phyloP scores from a whole-genome alignment of 2,888 invertebrate genomes.

The Synergus itoensis region DNA sequence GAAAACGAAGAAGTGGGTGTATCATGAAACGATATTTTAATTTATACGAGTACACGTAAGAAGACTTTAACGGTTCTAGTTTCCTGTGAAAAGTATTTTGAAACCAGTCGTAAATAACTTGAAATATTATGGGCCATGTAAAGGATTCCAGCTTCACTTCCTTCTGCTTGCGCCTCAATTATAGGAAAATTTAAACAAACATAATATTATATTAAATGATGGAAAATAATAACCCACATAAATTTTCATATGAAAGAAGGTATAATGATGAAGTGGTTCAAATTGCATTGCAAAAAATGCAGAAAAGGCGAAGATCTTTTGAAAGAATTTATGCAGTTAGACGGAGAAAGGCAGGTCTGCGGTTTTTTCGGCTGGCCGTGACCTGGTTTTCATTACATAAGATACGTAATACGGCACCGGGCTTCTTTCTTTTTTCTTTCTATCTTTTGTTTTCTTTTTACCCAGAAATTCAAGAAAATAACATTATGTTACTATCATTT shows the following conservation, averaged over 20 bases:
- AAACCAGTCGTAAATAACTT: slow-evolving; percentile 13
- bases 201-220: too few species aligned
- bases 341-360: slow-evolving; percentile 61
- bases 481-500: background rate
- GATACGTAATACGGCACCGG: slow-evolving; percentile 48
- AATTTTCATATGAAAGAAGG: background rate
- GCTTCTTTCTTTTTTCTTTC: slow-evolving; percentile 39
- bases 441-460: background rate
- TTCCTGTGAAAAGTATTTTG: background rate
- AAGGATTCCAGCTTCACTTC: background rate
- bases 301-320: background rate
- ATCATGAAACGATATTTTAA: background rate
- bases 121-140: background rate
- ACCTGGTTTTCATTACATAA: slow-evolving; percentile 70
- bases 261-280: background rate
- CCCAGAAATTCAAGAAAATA: background rate
- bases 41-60: background rate
- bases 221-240: background rate
- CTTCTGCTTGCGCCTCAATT: background rate
- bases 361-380: slow-evolving; percentile 72
- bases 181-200: too few species aligned
- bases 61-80: background rate
- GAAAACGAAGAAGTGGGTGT: background rate
- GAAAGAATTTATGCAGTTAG: background rate
- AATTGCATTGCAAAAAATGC: background rate